These are phyloP conservation scores for Myotis pilosus DNA, from an alignment of 2,797 vertebrate genomes.

Conservation along the genomic window DNA sequence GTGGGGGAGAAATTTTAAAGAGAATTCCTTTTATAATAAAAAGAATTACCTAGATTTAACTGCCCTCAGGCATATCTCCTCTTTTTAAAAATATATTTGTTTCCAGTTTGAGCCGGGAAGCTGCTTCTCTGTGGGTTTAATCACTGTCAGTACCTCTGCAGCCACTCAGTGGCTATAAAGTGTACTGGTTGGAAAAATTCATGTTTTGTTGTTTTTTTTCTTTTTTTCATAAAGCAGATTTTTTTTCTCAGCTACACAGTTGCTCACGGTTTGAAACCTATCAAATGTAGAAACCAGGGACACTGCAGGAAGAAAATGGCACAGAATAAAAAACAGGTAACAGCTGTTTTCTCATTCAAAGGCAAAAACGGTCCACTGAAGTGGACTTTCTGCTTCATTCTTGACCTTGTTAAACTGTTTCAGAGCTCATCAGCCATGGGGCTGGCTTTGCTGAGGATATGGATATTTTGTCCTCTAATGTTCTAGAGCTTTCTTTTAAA, in stretches of 20 bases:
- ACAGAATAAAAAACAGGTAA: background rate
- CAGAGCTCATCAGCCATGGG: background rate
- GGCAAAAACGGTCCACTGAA: background rate
- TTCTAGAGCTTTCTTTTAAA: background rate
- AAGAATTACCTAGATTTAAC: background rate
- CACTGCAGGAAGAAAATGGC: background rate
- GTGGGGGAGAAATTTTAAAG: background rate
- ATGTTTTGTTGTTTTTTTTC: background rate
- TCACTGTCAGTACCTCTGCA: background rate
- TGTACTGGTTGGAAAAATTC: background rate
- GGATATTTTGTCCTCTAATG: background rate
- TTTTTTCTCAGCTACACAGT: background rate
- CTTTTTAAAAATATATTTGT: background rate
- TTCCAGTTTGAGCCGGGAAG: slow-evolving; percentile 11
- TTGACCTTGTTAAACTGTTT: background rate
- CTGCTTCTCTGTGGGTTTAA: background rate
- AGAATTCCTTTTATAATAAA: background rate
- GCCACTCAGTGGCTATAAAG: background rate
- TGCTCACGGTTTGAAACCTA: background rate
- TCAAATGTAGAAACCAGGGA: background rate
- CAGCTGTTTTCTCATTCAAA: background rate
- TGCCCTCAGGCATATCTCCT: background rate
- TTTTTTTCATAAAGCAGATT: background rate
- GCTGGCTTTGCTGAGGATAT: background rate
- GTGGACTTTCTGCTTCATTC: background rate